Conservation (phyloP, 2,888 invertebrate genomes). For the Ganaspis brasiliensis region DNA sequence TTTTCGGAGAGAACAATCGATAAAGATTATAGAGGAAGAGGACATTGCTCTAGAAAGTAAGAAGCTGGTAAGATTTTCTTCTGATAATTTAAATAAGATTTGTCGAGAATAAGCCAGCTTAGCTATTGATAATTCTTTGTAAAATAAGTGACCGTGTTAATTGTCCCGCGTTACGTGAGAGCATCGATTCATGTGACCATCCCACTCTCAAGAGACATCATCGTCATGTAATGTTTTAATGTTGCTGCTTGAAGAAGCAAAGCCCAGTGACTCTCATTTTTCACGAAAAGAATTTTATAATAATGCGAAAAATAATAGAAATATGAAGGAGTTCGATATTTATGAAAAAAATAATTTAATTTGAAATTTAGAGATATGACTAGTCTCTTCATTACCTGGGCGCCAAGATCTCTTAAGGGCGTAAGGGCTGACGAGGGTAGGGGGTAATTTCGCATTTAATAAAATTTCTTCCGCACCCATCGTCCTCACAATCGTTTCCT, state of each 20-base stretch:
- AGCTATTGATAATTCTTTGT: background rate
- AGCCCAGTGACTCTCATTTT: too few species aligned
- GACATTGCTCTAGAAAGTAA: background rate
- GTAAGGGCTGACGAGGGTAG: too few species aligned
- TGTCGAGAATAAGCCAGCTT: background rate
- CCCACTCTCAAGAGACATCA: slow-evolving; percentile 24
- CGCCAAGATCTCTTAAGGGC: too few species aligned
- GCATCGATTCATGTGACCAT: slow-evolving; percentile 21
- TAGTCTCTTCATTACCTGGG: too few species aligned
- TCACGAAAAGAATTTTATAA: too few species aligned
- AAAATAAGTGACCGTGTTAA: slow-evolving; percentile 37
- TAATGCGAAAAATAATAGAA: too few species aligned
- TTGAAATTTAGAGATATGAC: too few species aligned
- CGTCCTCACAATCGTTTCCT: too few species aligned
- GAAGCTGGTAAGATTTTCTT: background rate
- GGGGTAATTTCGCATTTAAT: too few species aligned
- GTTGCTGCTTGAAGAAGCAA: background rate
- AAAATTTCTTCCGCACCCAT: too few species aligned
- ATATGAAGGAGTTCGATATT: too few species aligned
- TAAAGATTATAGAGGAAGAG: background rate
- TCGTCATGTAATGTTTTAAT: slow-evolving; percentile 7
- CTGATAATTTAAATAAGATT: background rate
- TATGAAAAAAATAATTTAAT: too few species aligned
- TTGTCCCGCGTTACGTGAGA: slow-evolving; percentile 20
- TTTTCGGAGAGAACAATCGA: slow-evolving; percentile 14